Evolutionary conservation across 2,888 invertebrate genomes (phyloP).

Genomic region (Embidobia sp.): DNA sequence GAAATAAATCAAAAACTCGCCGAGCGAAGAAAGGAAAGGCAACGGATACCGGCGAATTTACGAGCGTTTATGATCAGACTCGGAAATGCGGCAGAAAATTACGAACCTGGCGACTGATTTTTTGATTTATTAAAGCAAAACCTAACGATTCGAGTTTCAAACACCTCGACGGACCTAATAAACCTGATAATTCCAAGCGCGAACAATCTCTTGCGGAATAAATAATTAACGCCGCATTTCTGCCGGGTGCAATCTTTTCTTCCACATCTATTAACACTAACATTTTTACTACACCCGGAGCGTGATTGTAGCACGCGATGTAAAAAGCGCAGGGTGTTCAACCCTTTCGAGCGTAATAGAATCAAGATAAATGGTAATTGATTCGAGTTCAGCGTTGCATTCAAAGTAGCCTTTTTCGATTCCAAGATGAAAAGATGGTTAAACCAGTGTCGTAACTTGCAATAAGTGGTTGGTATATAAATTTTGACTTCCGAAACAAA

Average conservation of each 20-base stretch:
- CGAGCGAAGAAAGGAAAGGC: slow-evolving; percentile 31
- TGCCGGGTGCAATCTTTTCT: slow-evolving; percentile 4
- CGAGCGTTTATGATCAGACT: slow-evolving; percentile 41
- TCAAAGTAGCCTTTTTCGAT: slow-evolving; percentile 63
- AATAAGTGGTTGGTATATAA: no score
- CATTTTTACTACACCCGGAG: slow-evolving; percentile 20
- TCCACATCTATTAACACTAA: slow-evolving; percentile 12
- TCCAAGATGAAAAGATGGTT: slow-evolving; percentile 52
- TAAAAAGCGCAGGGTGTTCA: slow-evolving; percentile 47
- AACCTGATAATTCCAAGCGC: not conserved
- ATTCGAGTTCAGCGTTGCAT: slow-evolving; percentile 65
- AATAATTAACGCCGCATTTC: slow-evolving; percentile 15
- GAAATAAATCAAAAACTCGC: slow-evolving; percentile 34
- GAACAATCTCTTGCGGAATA: not conserved
- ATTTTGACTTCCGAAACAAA: no score
- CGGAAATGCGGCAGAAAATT: slow-evolving; percentile 33
- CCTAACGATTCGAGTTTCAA: slow-evolving; percentile 7
- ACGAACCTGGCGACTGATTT: slow-evolving; percentile 11
- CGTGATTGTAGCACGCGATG: slow-evolving; percentile 41
- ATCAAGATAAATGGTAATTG: slow-evolving; percentile 71
- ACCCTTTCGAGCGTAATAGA: slow-evolving; percentile 66
- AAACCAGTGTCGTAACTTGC: slow-evolving; percentile 55
- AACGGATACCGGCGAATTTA: slow-evolving; percentile 38
- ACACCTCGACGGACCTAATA: not conserved
- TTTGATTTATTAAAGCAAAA: slow-evolving; percentile 14